Percentiles rank a stretch among this genome's conserved stretches.
Conservation (phyloP, 1,140 invertebrate species). For the Euschistus heros region DNA sequence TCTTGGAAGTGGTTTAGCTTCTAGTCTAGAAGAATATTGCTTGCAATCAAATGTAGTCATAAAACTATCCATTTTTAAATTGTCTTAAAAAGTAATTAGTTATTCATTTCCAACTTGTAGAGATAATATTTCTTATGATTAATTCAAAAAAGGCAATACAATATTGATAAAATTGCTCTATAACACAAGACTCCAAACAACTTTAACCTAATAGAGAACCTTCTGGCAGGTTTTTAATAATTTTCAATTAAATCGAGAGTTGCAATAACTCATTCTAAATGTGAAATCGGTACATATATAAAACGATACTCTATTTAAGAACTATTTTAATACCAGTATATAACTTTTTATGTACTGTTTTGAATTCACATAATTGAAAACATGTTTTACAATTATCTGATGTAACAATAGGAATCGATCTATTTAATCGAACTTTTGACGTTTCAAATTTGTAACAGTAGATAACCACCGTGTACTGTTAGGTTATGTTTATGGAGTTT, state of each 20-base stretch:
- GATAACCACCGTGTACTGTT: neutral
- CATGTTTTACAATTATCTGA: too few species aligned
- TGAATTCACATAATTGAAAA: too few species aligned
- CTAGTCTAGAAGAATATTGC: neutral
- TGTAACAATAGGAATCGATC: too few species aligned
- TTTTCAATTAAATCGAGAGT: too few species aligned
- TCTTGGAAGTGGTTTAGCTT: conserved; percentile 27
- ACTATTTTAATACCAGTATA: too few species aligned
- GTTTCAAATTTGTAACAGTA: too few species aligned
- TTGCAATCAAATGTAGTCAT: neutral
- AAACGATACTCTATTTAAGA: too few species aligned
- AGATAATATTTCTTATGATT: neutral
- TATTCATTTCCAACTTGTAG: neutral
- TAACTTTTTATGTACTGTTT: too few species aligned
- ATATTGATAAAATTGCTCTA: neutral
- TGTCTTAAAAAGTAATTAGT: neutral
- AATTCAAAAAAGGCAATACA: neutral
- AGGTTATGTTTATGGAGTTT: neutral
- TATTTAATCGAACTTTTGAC: too few species aligned
- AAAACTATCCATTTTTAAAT: conserved; percentile 1
- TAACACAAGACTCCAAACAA: neutral
- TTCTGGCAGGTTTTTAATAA: too few species aligned
- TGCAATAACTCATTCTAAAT: too few species aligned
- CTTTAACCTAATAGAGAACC: neutral
- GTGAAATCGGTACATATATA: too few species aligned